These are phyloP conservation scores for Zeugodacus cucurbitae DNA, from an alignment of 1,140 invertebrate species.

Conservation along the genomic window DNA sequence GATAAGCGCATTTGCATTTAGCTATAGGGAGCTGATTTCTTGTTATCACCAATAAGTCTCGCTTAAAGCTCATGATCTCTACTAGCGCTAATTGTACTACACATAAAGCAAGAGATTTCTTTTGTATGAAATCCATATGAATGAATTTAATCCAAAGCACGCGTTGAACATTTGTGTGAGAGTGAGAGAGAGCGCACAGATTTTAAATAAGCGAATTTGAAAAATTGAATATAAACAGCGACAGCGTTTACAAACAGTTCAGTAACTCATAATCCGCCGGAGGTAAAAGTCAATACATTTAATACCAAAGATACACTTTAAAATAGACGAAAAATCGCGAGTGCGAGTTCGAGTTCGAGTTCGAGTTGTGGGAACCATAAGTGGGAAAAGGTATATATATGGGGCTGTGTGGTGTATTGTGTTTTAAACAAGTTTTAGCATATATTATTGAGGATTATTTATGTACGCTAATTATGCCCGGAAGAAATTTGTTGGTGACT, in stretches of 20 bases:
- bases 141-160: neutral
- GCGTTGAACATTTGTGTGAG: neutral
- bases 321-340: neutral
- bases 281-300: neutral
- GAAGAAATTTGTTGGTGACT: neutral
- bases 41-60: neutral
- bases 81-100: neutral
- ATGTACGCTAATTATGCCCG: conserved; percentile 20
- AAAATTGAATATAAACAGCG: conserved; percentile 11
- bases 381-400: conserved; percentile 18
- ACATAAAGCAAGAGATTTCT: neutral
- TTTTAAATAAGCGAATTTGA: neutral
- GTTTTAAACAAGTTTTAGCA: conserved; percentile 23
- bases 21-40: neutral
- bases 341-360: too few species aligned
- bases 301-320: neutral
- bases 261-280: neutral
- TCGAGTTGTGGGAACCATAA: neutral
- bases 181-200: neutral
- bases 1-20: neutral
- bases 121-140: neutral
- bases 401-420: neutral
- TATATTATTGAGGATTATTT: conserved; percentile 11
- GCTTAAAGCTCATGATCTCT: neutral
- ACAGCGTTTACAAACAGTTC: neutral